Evolutionary conservation across 1,140 invertebrate genomes (phyloP).

Genomic region (Hyles vespertilio): DNA sequence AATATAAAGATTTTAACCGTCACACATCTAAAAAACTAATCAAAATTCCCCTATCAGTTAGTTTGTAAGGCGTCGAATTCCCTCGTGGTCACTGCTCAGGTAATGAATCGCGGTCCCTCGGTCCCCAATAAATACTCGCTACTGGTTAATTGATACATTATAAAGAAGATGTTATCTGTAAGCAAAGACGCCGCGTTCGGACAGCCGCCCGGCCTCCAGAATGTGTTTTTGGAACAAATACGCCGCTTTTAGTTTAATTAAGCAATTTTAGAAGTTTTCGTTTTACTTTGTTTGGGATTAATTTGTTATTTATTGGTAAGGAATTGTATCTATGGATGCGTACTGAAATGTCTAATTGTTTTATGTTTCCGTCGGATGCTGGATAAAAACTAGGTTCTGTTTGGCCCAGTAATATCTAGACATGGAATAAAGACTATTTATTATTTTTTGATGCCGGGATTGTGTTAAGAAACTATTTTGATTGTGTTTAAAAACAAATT

Average conservation of each 20-base stretch:
- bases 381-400: too few species aligned
- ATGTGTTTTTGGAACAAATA: constrained; percentile 21
- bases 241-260: constrained; percentile 1
- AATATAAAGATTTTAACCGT: too few species aligned
- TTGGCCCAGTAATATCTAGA: too few species aligned
- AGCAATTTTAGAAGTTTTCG: background rate
- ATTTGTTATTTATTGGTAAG: background rate
- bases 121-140: constrained; percentile 63
- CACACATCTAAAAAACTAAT: too few species aligned
- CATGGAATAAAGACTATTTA: too few species aligned
- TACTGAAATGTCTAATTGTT: too few species aligned
- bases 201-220: constrained; percentile 30
- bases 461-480: too few species aligned
- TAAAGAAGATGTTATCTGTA: constrained; percentile 54
- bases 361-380: too few species aligned
- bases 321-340: background rate
- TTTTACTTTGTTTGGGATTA: background rate
- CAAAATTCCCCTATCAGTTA: constrained; percentile 11
- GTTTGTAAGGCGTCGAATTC: constrained; percentile 33
- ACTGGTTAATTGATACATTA: constrained; percentile 71
- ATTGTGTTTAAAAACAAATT: too few species aligned
- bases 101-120: constrained; percentile 37
- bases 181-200: constrained; percentile 37
- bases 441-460: too few species aligned
- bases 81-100: constrained; percentile 31